Evolutionary conservation across 2,797 vertebrate genomes (phyloP).

Genomic region (Denticeps clupeoides): DNA sequence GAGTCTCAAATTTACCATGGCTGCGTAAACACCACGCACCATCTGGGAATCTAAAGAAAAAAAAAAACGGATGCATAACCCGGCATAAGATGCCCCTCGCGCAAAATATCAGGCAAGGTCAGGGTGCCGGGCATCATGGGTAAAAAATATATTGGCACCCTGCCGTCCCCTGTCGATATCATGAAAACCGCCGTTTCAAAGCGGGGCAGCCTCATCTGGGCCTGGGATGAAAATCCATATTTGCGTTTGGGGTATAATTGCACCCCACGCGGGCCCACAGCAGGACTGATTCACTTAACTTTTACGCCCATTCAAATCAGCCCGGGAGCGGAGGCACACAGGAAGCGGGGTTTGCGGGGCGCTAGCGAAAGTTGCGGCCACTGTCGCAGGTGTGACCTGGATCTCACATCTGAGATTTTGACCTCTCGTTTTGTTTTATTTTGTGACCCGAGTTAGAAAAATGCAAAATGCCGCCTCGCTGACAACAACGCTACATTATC

Average conservation of each 20-base stretch:
- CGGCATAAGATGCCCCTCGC: too few relatives aligned
- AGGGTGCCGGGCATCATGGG: too few relatives aligned
- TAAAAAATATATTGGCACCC: too few relatives aligned
- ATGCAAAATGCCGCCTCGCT: conserved; percentile 27
- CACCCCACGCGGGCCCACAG: conserved; percentile 13
- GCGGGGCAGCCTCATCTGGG: conserved; percentile 15
- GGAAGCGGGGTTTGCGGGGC: not conserved
- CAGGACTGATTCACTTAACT: conserved; percentile 28
- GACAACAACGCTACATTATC: conserved; percentile 35
- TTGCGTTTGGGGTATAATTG: conserved; percentile 11
- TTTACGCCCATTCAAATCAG: conserved; percentile 27
- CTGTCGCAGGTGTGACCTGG: conserved; percentile 30
- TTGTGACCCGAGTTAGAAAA: conserved; percentile 1
- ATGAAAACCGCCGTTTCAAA: too few relatives aligned
- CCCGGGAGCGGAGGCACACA: not conserved
- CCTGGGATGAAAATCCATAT: conserved; percentile 6
- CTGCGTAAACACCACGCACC: conserved; percentile 1
- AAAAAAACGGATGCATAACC: too few relatives aligned
- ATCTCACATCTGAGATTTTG: conserved; percentile 13
- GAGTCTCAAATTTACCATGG: conserved; percentile 2
- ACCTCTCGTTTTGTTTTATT: conserved; percentile 13
- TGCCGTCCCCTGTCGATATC: too few relatives aligned
- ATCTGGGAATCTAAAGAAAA: not conserved
- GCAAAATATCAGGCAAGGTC: too few relatives aligned
- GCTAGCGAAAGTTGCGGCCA: conserved; percentile 1